Percentiles rank a stretch among this genome's conserved stretches.
Conservation (phyloP, 2,113 vertebrate genomes). For the Tenebrosternarchus preto region DNA sequence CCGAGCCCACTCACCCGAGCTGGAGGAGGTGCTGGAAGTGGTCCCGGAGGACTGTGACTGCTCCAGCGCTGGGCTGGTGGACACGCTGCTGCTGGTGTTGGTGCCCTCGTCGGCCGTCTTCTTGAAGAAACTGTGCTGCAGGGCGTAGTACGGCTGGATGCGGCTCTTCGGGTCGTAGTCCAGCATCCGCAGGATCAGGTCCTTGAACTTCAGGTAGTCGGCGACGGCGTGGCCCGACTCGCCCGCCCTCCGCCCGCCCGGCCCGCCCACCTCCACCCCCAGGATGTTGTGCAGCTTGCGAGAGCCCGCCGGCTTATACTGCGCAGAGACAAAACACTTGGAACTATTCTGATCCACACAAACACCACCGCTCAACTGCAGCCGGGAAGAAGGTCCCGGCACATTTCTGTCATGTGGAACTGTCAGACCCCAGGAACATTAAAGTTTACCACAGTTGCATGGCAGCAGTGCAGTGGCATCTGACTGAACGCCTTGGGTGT, state of each 20-base stretch:
- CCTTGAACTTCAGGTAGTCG: constrained; percentile 99
- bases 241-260: constrained; percentile 91
- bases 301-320: constrained; percentile 92
- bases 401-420: not conserved
- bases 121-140: constrained; percentile 99
- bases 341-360: not conserved
- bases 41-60: constrained; percentile 89
- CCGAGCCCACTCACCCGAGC: constrained; percentile 84
- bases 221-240: constrained; percentile 97
- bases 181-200: constrained; percentile 99
- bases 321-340: not conserved
- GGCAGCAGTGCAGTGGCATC: not conserved
- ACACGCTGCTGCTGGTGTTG: constrained; percentile 98
- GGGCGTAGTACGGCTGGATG: constrained; percentile 97
- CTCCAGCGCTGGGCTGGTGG: constrained; percentile 96
- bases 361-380: not conserved
- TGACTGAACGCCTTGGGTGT: not conserved
- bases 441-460: not conserved
- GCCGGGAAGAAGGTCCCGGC: not conserved
- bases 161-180: constrained; percentile 98
- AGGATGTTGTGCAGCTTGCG: constrained; percentile 97
- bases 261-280: constrained; percentile 96
- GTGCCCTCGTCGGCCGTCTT: constrained; percentile 99
- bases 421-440: not conserved
- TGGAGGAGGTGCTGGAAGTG: constrained; percentile 88